Evolutionary conservation across 1,140 invertebrate species (phyloP).

Genomic region (Bombus superbus): DNA sequence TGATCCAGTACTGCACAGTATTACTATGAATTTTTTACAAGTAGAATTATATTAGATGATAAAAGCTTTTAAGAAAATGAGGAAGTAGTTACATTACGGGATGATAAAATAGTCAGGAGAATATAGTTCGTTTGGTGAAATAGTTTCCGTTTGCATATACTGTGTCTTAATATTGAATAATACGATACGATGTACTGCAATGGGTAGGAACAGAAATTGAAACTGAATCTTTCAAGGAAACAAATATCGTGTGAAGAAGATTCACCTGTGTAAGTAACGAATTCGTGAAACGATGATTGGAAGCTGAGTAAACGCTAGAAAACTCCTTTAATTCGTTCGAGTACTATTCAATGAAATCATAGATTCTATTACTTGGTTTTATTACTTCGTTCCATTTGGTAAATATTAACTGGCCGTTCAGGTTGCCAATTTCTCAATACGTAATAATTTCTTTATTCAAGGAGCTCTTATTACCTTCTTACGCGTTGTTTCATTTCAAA

Average conservation of each 20-base stretch:
- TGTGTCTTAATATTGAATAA: conserved; percentile 3
- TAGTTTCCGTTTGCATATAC: not conserved
- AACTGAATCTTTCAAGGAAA: not conserved
- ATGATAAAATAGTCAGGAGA: conserved; percentile 17
- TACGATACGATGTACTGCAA: not conserved
- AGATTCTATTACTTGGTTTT: too few species aligned
- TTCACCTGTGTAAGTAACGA: not conserved
- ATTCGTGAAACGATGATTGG: not conserved
- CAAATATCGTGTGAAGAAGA: not conserved
- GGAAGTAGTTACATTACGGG: conserved; percentile 4
- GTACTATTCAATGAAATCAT: not conserved
- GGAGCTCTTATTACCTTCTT: too few species aligned
- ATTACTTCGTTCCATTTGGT: not conserved
- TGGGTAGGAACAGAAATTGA: not conserved
- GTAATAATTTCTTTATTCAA: not conserved
- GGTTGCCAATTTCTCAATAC: too few species aligned
- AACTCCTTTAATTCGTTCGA: not conserved
- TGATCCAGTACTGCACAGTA: not conserved
- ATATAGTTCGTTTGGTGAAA: not conserved
- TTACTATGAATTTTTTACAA: conserved; percentile 4
- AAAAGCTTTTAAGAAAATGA: conserved; percentile 35
- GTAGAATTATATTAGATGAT: not conserved
- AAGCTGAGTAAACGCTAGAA: not conserved
- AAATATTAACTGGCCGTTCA: not conserved
- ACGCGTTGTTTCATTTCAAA: not conserved